Evolutionary conservation across 2,797 vertebrate species (phyloP).

Genomic region (Coregonus ussuriensis): DNA sequence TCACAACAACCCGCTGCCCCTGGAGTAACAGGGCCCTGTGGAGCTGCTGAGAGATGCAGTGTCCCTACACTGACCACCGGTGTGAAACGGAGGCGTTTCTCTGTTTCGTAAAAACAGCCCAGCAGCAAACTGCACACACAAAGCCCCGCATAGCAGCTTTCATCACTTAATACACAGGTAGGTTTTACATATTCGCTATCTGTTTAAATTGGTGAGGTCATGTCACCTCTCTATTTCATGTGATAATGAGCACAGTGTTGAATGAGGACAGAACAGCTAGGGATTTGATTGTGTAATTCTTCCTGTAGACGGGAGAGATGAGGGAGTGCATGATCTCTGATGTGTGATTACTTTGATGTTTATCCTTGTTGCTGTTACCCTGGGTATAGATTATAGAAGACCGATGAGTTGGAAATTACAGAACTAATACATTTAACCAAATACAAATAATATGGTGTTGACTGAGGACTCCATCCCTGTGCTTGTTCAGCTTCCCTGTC

Average conservation of each 20-base stretch:
- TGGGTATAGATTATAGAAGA: not conserved
- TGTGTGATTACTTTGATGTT: not conserved
- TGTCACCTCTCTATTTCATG: not conserved
- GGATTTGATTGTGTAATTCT: not conserved
- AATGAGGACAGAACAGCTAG: not conserved
- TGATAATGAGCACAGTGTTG: not conserved
- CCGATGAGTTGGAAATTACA: not conserved
- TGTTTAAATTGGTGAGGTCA: not conserved
- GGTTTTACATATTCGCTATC: not conserved
- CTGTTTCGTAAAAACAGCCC: not conserved
- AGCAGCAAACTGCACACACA: not conserved
- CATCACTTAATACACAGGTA: not conserved
- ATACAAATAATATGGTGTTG: not conserved
- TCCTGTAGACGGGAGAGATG: not conserved
- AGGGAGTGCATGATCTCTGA: not conserved
- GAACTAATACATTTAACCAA: not conserved
- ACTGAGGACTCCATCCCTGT: not conserved
- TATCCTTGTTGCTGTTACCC: not conserved
- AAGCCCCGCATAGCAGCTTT: not conserved
- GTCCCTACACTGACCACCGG: not conserved
- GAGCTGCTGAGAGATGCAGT: not conserved
- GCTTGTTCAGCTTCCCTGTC: not conserved
- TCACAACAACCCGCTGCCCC: slow-evolving; percentile 24
- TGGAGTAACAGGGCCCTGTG: not conserved
- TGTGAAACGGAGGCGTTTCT: not conserved